phyloP scores from a whole-genome alignment of 2,797 vertebrate genomes.

The Cossypha heuglini region DNA sequence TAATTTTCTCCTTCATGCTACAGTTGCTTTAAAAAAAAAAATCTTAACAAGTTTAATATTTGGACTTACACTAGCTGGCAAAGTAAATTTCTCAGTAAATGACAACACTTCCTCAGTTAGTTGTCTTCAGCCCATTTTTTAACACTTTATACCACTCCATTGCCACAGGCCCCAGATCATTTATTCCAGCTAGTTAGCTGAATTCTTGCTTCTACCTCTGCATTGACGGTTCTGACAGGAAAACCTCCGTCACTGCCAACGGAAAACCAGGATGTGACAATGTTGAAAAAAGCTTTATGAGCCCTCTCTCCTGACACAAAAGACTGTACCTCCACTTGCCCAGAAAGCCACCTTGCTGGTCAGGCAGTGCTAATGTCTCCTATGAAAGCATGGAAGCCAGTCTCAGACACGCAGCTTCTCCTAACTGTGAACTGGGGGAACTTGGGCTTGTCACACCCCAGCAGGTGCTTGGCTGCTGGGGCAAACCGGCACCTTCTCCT shows the following conservation, averaged over 20 bases:
- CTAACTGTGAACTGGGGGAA: not conserved
- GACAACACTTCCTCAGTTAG: conserved; percentile 42
- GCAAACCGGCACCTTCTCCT: not conserved
- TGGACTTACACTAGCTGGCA: conserved; percentile 37
- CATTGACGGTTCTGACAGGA: not conserved
- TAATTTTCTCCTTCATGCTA: conserved; percentile 13
- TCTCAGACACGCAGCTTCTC: not conserved
- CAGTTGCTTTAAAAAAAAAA: not conserved
- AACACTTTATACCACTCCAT: conserved; percentile 26
- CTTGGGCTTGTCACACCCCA: accelerated
- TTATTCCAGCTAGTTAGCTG: not conserved
- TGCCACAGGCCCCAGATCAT: conserved; percentile 1
- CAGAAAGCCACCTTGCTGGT: not conserved
- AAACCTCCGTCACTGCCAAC: not conserved
- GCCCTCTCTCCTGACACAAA: not conserved
- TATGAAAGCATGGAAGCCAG: not conserved
- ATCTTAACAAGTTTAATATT: conserved; percentile 32
- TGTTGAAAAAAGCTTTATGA: not conserved
- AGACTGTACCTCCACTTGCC: not conserved
- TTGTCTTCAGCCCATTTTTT: conserved; percentile 52
- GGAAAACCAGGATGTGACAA: not conserved
- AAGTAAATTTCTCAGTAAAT: conserved; percentile 35
- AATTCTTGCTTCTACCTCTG: not conserved
- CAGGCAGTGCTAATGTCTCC: accelerated
- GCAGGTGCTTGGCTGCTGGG: not conserved